A percentile compares a stretch with the other conserved stretches of the same genome.
These are phyloP conservation scores for Castor canadensis DNA, from an alignment of 2,113 vertebrate species.

Conservation along the genomic window DNA sequence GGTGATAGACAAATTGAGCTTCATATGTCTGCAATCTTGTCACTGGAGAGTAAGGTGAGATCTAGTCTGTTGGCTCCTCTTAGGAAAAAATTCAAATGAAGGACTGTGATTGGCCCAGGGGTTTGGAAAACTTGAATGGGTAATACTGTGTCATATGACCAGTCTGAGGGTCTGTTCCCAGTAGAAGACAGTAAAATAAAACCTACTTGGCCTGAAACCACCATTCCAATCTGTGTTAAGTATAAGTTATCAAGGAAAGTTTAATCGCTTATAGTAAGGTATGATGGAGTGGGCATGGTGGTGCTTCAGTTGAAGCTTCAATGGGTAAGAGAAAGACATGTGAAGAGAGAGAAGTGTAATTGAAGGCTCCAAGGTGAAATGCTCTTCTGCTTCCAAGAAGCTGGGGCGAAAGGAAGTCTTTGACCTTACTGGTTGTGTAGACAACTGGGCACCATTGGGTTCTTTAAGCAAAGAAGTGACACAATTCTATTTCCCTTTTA, in stretches of 20 bases:
- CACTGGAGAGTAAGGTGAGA: background rate
- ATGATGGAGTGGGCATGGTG: background rate
- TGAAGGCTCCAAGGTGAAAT: background rate
- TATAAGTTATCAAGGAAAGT: too few relatives aligned
- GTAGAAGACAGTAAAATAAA: background rate
- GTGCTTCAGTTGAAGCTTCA: background rate
- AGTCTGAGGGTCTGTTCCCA: background rate
- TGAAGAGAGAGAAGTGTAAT: background rate
- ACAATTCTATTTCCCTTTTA: background rate
- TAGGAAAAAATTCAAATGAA: background rate
- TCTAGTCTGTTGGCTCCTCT: background rate
- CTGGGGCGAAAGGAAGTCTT: background rate
- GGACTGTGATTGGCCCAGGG: background rate
- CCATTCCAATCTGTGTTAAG: background rate
- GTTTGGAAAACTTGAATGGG: background rate
- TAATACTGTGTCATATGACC: background rate
- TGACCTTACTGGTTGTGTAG: background rate
- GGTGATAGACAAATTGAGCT: background rate
- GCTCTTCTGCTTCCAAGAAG: background rate
- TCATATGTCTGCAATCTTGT: background rate
- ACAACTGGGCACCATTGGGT: background rate
- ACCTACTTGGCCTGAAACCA: background rate
- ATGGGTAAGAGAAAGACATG: background rate
- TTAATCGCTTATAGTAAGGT: background rate
- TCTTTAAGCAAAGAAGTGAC: background rate